Base-by-base conservation (phyloP, 2,113 vertebrate genomes). In the Apaloderma vittatum region DNA sequence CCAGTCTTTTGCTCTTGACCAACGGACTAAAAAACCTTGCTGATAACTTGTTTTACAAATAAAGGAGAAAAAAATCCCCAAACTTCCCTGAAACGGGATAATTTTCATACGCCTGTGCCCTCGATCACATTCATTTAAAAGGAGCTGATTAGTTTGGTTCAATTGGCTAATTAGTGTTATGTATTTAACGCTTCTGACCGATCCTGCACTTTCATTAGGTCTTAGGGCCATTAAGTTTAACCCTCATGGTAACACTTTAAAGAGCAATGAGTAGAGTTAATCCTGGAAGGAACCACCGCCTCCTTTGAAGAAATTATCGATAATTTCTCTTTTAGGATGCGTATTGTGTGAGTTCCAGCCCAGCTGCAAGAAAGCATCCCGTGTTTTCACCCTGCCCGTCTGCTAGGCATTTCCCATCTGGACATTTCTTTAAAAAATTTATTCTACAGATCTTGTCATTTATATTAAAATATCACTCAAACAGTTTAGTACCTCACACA, bases 141-240 rank as follows among this genome's bases (percentile, higher is more conserved):
- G 51, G 49, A 93, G 81, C 55, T 96, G 76, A 86, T 93, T 77
- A 84, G 77, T 43, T 83, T 1, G 0, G 46, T 92, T 86, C 88
- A 94, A 58, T 45, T 91, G 68, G 61, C 85, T 78, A 96, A 86
- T 94, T 82, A 96, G 63, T 73, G 71, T 52, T 72, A 15, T 49
- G 83, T 68, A 71, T 62, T 34, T 82, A 89, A 93, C 45, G 21
- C 66, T 88, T 86, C 58, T 58, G 78, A 87, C 76, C 65, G 87
- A 90, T 76, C 86, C 88, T 40, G 58, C 8, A 21, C 80, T 58
- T 79, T 48, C 76, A 77, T 95, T 92, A 94, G 83, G 95, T 86
- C 79, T 89, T 43, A 86, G 70, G 73, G 88, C 92, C 88, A 91
- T 87, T 74, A 93, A 93, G 82, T 96, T 92, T 89, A 96, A 95